Evolutionary conservation across 2,797 vertebrate genomes (phyloP).

Genomic region (Myotis daubentonii): DNA sequence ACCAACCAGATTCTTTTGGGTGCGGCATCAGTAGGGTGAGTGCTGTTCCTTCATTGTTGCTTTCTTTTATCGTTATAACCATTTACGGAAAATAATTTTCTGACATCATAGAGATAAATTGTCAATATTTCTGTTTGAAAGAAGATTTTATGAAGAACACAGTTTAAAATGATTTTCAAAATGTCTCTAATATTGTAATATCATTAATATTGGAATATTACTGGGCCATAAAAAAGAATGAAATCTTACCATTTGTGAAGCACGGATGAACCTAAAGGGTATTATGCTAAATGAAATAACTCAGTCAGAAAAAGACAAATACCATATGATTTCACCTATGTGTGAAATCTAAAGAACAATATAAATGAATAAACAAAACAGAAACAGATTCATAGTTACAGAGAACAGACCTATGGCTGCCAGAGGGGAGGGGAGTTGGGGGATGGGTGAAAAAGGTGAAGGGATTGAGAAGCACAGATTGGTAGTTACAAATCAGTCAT

Average conservation of each 20-base stretch:
- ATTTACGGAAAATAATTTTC: neutral
- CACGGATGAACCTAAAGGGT: neutral
- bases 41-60: neutral
- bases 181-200: neutral
- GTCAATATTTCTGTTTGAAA: constrained; percentile 31
- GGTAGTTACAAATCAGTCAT: neutral
- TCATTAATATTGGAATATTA: neutral
- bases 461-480: neutral
- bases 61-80: constrained; percentile 27
- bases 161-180: constrained; percentile 37
- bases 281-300: neutral
- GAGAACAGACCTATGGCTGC: neutral
- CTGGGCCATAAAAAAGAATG: neutral
- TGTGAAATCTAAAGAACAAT: neutral
- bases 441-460: neutral
- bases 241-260: neutral
- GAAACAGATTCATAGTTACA: neutral
- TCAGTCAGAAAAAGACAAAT: neutral
- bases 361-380: neutral
- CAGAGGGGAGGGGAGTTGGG: neutral
- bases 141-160: neutral
- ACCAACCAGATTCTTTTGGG: constrained; percentile 37
- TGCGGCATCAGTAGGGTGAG: constrained; percentile 68
- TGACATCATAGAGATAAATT: neutral
- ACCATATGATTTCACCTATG: neutral